Evolutionary conservation across 2,113 vertebrate species (phyloP).

Genomic region (Rhipidura dahli): DNA sequence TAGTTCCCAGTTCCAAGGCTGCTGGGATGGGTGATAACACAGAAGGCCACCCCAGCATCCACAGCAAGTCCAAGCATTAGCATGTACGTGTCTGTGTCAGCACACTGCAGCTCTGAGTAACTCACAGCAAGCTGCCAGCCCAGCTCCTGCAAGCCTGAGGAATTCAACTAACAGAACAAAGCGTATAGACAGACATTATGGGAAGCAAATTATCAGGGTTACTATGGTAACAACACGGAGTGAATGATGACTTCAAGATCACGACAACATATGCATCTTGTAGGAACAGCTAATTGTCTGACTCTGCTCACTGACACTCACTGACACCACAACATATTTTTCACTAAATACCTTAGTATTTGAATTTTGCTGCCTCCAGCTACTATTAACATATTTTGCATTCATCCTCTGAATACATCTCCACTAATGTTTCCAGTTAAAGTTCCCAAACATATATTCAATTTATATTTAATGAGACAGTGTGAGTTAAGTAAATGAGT

Average conservation of each 20-base stretch:
- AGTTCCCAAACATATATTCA: constrained; percentile 60
- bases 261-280: constrained; percentile 43
- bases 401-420: constrained; percentile 42
- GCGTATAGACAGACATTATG: neutral
- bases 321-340: constrained; percentile 14
- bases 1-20: too few species aligned
- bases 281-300: constrained; percentile 49
- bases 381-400: constrained; percentile 44
- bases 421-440: constrained; percentile 45
- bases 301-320: neutral
- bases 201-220: constrained; percentile 27
- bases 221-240: constrained; percentile 38
- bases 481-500: constrained; percentile 45
- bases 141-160: neutral
- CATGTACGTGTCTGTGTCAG: neutral
- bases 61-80: neutral
- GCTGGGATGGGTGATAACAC: neutral
- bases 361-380: constrained; percentile 35
- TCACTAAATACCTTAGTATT: constrained; percentile 31
- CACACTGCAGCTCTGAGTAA: neutral
- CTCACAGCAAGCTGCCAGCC: neutral
- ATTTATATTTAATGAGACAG: constrained; percentile 67
- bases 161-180: constrained; percentile 21
- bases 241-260: constrained; percentile 11
- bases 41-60: neutral